Conservation (phyloP, 92 coral and sea anemone genomes). For the Isaurus tuberculatus region DNA sequence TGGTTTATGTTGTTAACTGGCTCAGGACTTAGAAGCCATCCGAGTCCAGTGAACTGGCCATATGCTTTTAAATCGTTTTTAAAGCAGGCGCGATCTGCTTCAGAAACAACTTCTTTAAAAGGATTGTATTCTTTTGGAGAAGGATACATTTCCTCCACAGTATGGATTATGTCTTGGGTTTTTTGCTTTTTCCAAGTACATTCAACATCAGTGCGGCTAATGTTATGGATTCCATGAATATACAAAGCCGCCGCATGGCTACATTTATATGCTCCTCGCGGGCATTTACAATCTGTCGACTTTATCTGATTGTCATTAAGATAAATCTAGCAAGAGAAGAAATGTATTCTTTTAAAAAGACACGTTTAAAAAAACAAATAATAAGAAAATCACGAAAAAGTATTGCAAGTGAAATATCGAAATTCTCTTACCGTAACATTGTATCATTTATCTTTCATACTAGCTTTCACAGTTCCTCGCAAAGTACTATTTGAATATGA, state of each 20-base stretch:
- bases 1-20: neutral
- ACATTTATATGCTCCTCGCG: slow-evolving; percentile 13
- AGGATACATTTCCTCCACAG: neutral
- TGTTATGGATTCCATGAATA: slow-evolving; percentile 8
- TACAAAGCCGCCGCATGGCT: slow-evolving; percentile 22
- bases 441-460: slow-evolving; percentile 3
- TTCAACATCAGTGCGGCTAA: slow-evolving; percentile 5
- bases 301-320: slow-evolving; percentile 12
- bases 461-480: neutral
- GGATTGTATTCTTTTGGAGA: slow-evolving; percentile 7
- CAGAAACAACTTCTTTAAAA: neutral
- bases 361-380: neutral
- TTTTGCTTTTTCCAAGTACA: slow-evolving; percentile 1
- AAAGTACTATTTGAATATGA: neutral
- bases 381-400: neutral
- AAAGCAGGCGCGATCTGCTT: slow-evolving; percentile 2
- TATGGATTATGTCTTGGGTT: neutral
- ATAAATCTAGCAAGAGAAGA: neutral
- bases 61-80: neutral
- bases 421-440: slow-evolving; percentile 1
- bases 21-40: neutral
- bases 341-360: neutral
- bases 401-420: neutral
- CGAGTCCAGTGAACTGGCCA: neutral
- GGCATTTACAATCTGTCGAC: slow-evolving; percentile 23